Evolutionary conservation across 1,140 invertebrate genomes (phyloP).

Genomic region (Magallana gigas): DNA sequence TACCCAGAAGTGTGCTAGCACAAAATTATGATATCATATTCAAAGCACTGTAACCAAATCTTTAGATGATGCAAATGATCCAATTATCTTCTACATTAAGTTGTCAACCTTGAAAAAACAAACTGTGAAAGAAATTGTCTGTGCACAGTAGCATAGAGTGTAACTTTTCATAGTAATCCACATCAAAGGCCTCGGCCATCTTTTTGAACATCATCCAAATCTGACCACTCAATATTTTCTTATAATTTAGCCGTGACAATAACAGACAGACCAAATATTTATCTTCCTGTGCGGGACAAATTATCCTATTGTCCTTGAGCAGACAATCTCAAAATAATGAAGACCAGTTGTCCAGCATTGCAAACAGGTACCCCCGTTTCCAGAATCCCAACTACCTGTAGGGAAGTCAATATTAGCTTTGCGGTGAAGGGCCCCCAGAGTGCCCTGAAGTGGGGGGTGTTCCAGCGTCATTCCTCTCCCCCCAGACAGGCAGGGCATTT

Average conservation of each 20-base stretch:
- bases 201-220: conserved; percentile 35
- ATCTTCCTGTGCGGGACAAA: not conserved
- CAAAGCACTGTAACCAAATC: not conserved
- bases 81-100: not conserved
- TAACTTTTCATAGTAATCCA: not conserved
- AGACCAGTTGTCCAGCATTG: not conserved
- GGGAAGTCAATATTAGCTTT: conserved; percentile 17
- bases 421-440: not conserved
- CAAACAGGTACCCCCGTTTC: not conserved
- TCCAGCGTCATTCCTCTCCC: not conserved
- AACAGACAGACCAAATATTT: conserved; percentile 7
- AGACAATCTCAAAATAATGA: conserved; percentile 17
- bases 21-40: conserved; percentile 13
- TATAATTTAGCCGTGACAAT: conserved; percentile 10
- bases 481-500: not conserved
- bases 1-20: conserved; percentile 3
- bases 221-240: conserved; percentile 24
- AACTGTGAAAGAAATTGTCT: not conserved
- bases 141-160: not conserved
- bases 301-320: not conserved
- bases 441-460: not conserved
- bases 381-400: not conserved
- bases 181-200: not conserved
- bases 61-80: not conserved
- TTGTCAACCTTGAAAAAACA: not conserved